These are phyloP conservation scores for Baryphthengus martii DNA, from an alignment of 2,113 vertebrate species.

Conservation along the genomic window DNA sequence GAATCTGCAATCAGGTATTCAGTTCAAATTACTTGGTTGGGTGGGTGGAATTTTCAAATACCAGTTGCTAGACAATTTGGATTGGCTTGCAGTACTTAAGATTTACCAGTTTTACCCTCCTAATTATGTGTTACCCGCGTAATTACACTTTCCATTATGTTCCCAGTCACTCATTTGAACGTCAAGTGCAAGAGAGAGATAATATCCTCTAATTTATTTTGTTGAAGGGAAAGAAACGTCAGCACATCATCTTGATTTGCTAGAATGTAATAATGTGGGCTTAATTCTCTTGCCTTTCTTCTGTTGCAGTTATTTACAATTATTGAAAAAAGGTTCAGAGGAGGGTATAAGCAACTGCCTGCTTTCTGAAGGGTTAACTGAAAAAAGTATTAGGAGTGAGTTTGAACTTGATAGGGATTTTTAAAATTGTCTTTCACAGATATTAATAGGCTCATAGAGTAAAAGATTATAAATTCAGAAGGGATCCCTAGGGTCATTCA, in stretches of 20 bases:
- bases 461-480: neutral
- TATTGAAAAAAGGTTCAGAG: neutral
- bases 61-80: neutral
- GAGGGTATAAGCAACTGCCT: neutral
- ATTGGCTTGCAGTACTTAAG: neutral
- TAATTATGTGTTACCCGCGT: neutral
- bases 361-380: neutral
- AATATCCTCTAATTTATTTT: neutral
- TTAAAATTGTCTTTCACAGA: neutral
- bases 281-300: neutral
- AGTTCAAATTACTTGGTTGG: neutral
- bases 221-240: neutral
- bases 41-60: neutral
- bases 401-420: neutral
- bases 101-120: neutral
- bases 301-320: neutral
- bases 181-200: neutral
- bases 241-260: neutral
- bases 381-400: neutral
- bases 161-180: neutral
- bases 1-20: neutral
- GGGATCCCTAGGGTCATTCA: neutral
- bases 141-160: constrained; percentile 6
- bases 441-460: neutral
- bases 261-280: neutral